Evolutionary conservation across 2,888 invertebrate genomes (phyloP).

Genomic region (Tipula vernalis): DNA sequence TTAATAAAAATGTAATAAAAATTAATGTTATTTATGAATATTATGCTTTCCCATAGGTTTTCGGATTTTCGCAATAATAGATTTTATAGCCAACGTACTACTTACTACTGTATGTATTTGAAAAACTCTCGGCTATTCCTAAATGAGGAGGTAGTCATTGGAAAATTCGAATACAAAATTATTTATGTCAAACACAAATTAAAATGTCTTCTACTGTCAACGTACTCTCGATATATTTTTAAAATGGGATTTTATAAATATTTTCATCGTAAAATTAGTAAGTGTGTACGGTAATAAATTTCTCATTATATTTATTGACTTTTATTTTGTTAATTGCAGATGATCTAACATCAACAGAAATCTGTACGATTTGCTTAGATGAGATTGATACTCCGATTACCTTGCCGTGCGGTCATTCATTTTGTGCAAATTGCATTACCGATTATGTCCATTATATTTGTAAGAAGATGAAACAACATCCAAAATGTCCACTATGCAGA

Average conservation of each 20-base stretch:
- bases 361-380: background rate
- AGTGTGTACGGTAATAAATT: background rate
- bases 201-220: background rate
- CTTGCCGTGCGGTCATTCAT: background rate
- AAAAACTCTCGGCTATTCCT: no score
- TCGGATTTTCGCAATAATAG: no score
- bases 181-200: background rate
- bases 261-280: background rate
- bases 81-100: no score
- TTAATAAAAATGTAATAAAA: no score
- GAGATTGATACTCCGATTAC: background rate
- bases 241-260: background rate
- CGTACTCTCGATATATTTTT: background rate
- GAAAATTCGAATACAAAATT: background rate
- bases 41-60: no score
- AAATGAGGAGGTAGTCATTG: background rate
- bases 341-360: background rate
- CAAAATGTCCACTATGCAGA: background rate
- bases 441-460: background rate
- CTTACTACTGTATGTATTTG: no score
- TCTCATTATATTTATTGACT: no score
- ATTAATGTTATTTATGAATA: no score
- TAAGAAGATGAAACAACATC: background rate
- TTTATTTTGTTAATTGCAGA: background rate
- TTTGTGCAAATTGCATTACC: background rate